A percentile compares a stretch with the other conserved stretches of the same genome.
These are phyloP conservation scores for Lutjanus argentimaculatus DNA, from an alignment of 2,797 vertebrate species.

Conservation along the genomic window DNA sequence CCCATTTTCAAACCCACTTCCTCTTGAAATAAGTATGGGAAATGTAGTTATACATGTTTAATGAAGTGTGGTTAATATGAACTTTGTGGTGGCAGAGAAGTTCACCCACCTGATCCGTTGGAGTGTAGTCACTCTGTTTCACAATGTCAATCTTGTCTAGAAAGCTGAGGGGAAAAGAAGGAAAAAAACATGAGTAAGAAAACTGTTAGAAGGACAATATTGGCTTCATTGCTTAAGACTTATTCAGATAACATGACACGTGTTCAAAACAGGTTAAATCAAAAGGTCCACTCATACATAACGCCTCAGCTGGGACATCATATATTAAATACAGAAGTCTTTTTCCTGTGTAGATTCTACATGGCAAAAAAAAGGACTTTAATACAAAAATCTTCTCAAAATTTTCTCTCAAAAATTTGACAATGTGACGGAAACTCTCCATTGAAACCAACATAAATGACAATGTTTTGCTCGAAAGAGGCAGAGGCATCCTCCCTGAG, in stretches of 20 bases:
- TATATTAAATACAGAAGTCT: neutral
- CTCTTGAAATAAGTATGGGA: neutral
- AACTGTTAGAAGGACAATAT: neutral
- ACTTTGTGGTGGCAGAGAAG: neutral
- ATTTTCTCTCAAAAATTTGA: neutral
- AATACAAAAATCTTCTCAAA: neutral
- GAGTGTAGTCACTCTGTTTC: constrained; percentile 96
- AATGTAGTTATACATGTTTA: neutral
- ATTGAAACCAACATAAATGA: neutral
- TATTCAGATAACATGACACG: no score
- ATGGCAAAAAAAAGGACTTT: neutral
- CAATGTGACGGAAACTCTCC: constrained; percentile 4
- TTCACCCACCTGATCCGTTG: constrained; percentile 92
- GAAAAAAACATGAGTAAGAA: neutral
- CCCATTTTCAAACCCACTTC: neutral
- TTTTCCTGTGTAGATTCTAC: neutral
- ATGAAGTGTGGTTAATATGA: neutral
- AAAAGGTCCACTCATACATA: neutral
- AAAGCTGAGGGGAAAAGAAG: constrained; percentile 72
- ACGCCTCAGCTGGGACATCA: neutral
- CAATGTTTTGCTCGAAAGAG: neutral
- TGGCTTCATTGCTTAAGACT: neutral
- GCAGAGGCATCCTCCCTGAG: neutral
- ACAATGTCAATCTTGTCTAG: constrained; percentile 90
- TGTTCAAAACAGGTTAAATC: neutral